phyloP scores from a whole-genome alignment of 2,888 invertebrate genomes.

The Stegana nigrithorax region DNA sequence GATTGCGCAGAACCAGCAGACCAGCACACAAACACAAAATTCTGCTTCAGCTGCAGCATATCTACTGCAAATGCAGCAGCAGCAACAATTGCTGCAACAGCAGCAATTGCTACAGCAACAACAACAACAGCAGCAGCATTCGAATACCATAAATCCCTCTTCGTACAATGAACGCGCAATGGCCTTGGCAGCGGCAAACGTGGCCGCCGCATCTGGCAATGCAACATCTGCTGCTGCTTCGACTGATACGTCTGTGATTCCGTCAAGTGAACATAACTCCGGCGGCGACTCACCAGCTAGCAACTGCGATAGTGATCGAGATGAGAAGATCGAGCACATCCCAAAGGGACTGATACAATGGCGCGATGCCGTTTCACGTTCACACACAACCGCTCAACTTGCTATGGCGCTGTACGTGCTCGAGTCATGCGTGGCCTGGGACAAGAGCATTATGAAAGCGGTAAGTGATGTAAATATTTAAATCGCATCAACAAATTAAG shows the following conservation, averaged over 20 bases:
- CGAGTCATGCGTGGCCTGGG: conserved; percentile 96
- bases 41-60: conserved; percentile 67
- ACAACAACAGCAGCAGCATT: conserved; percentile 50
- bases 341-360: conserved; percentile 81
- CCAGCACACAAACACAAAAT: conserved; percentile 65
- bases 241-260: conserved; percentile 10
- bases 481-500: too few relatives aligned
- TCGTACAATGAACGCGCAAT: conserved; percentile 60
- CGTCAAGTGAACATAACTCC: conserved; percentile 49
- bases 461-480: conserved; percentile 74
- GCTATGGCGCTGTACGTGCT: conserved; percentile 90
- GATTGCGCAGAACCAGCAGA: conserved; percentile 70
- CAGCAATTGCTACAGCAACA: conserved; percentile 53
- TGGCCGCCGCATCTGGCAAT: too few relatives aligned
- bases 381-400: conserved; percentile 89
- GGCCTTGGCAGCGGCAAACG: conserved; percentile 59
- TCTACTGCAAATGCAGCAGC: conserved; percentile 62
- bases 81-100: conserved; percentile 58
- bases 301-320: conserved; percentile 67
- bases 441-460: conserved; percentile 99
- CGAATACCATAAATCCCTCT: conserved; percentile 52
- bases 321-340: conserved; percentile 66
- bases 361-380: conserved; percentile 88
- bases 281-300: conserved; percentile 65
- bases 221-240: too few relatives aligned